Conservation (phyloP, 2,113 vertebrate genomes). For the Dascyllus trimaculatus region DNA sequence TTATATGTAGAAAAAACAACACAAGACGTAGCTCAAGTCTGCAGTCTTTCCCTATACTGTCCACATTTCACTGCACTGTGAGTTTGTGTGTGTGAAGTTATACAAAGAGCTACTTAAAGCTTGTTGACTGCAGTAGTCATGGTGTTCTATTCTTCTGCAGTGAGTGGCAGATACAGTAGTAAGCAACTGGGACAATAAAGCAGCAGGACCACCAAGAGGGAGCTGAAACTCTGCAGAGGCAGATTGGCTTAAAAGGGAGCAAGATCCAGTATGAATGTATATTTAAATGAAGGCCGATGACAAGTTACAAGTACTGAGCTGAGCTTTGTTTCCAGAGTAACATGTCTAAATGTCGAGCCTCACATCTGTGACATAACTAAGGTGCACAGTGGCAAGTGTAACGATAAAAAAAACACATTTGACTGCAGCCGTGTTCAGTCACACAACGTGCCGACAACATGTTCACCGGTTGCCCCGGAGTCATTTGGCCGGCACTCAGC, state of each 20-base stretch:
- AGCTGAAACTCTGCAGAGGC: slow-evolving; percentile 8
- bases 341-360: background rate
- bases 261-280: background rate
- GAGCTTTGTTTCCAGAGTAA: background rate
- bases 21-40: slow-evolving; percentile 5
- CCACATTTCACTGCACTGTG: slow-evolving; percentile 41
- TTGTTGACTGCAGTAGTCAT: slow-evolving; percentile 78
- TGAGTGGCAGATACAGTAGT: slow-evolving; percentile 60
- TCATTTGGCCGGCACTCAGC: slow-evolving; percentile 56
- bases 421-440: slow-evolving; percentile 1
- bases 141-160: slow-evolving; percentile 64
- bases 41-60: slow-evolving; percentile 18
- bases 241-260: slow-evolving; percentile 12
- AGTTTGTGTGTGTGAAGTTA: slow-evolving; percentile 31
- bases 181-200: slow-evolving; percentile 64
- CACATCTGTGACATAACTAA: background rate
- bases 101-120: slow-evolving; percentile 41
- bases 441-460: slow-evolving; percentile 6
- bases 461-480: slow-evolving; percentile 63
- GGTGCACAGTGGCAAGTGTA: background rate
- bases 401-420: slow-evolving; percentile 13
- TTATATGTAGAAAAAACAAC: slow-evolving; percentile 26
- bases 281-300: background rate
- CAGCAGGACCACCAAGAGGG: slow-evolving; percentile 42
- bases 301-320: background rate